Percentiles rank a stretch among this genome's conserved stretches.
These are phyloP conservation scores for Thyatira batis DNA, from an alignment of 2,888 invertebrate genomes.

Conservation along the genomic window DNA sequence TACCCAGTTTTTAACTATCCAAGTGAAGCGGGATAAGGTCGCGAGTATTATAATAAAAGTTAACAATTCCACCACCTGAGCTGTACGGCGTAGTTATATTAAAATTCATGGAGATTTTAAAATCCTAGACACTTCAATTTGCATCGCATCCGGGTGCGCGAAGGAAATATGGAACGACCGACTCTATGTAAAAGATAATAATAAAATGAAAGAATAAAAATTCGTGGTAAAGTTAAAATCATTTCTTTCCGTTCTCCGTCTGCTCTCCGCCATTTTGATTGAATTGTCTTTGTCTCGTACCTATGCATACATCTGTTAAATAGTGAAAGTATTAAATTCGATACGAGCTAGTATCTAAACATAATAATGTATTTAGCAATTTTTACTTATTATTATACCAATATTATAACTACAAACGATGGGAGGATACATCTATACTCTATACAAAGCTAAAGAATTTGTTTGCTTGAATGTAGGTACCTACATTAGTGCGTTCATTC, in stretches of 20 bases:
- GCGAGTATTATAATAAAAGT: conserved; percentile 1
- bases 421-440: too few relatives aligned
- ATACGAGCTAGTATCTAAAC: too few relatives aligned
- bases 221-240: not conserved
- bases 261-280: not conserved
- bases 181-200: conserved; percentile 12
- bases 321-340: too few relatives aligned
- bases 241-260: not conserved
- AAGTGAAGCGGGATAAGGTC: not conserved
- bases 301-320: too few relatives aligned
- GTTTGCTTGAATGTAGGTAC: too few relatives aligned
- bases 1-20: not conserved
- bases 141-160: conserved; percentile 33
- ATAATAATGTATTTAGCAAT: too few relatives aligned
- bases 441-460: too few relatives aligned
- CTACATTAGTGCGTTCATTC: too few relatives aligned
- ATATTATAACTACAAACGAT: too few relatives aligned
- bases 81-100: conserved; percentile 23
- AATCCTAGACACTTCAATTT: conserved; percentile 41
- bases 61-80: conserved; percentile 20
- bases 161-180: conserved; percentile 28
- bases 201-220: not conserved
- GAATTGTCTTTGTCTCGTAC: not conserved
- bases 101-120: conserved; percentile 42
- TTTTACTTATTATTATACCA: too few relatives aligned